Base-by-base conservation (phyloP, 2,797 vertebrate species). In the Siniperca undulata region DNA sequence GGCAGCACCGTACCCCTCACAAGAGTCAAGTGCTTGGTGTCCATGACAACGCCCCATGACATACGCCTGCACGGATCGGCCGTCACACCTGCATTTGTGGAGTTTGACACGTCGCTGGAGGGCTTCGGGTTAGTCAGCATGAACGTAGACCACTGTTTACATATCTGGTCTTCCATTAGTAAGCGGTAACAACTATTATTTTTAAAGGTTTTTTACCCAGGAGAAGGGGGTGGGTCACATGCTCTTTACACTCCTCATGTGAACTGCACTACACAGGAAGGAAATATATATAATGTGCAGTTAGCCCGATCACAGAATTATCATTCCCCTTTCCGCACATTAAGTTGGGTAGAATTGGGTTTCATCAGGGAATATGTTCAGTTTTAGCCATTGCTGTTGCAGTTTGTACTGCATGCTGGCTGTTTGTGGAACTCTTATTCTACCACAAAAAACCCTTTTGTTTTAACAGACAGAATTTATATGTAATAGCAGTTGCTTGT, bases 21-120 rank as follows among this genome's bases (percentile, higher is more conserved):
- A 3, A 95, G 99, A 48, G 99, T 99, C 82, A 99, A 99, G 90
- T 99, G 99, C 87, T 96, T 99, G 90, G 99, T 99, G 66, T 99
- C 99, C 88, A 99, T 99, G 99, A 99, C 99, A 40, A 99, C 99
- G 13, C 99, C 99, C 19, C 98, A 99, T 1, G 98, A 99, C 91
- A 99, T 99, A 93, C 97, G 98, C 73, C 97, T 99, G 88, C 97
- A 99, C 0, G 99, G 98, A 2, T 99, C 98, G 2, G 96, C 98
- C 0, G 97, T 98, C 86, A 99, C 96, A 0, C 99, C 99, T 0
- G 97, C 97, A 0, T 99, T 99, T 84, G 97, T 99, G 70, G 98
- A 99, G 95, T 99, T 99, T 77, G 98, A 99, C 95, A 97, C 97
- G 0, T 97, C 98, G 38, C 95, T 98, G 77, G 99, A 99, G 93